These are phyloP conservation scores for Lobophora halterata DNA, from an alignment of 2,888 invertebrate genomes.

Conservation along the genomic window DNA sequence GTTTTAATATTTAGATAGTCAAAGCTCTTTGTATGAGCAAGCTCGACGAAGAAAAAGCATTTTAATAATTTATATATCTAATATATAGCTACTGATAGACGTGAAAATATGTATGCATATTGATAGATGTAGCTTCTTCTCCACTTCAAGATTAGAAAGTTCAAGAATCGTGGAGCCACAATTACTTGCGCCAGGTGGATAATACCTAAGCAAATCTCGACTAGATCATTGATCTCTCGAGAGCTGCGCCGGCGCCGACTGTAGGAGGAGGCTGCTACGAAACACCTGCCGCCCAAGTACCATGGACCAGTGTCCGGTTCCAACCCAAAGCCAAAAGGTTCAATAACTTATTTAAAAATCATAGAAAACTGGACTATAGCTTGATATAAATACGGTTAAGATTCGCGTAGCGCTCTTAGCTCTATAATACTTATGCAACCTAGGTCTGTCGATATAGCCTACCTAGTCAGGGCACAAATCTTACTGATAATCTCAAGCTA, in stretches of 20 bases:
- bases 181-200: conserved; percentile 38
- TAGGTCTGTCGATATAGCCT: conserved; percentile 39
- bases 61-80: too few relatives aligned
- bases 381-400: conserved; percentile 38
- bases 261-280: conserved; percentile 74
- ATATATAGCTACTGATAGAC: too few relatives aligned
- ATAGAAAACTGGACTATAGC: conserved; percentile 45
- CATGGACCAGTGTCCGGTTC: conserved; percentile 58
- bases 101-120: too few relatives aligned
- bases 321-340: conserved; percentile 34
- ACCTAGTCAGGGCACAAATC: conserved; percentile 74
- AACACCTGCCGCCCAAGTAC: conserved; percentile 80
- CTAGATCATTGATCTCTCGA: conserved; percentile 75
- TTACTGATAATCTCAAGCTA: conserved; percentile 70
- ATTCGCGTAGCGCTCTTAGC: conserved; percentile 22
- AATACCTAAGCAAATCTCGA: conserved; percentile 70
- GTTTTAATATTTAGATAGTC: too few relatives aligned
- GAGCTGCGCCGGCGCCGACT: conserved; percentile 60
- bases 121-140: too few relatives aligned
- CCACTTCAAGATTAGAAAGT: conserved; percentile 13
- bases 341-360: conserved; percentile 28
- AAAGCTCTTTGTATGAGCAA: too few relatives aligned
- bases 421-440: conserved; percentile 10
- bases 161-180: conserved; percentile 17
- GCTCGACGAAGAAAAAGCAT: too few relatives aligned